Evolutionary conservation across 2,888 invertebrate species (phyloP), one percentile per base, ranked within the genome.

Genomic region (Boloria selene): DNA sequence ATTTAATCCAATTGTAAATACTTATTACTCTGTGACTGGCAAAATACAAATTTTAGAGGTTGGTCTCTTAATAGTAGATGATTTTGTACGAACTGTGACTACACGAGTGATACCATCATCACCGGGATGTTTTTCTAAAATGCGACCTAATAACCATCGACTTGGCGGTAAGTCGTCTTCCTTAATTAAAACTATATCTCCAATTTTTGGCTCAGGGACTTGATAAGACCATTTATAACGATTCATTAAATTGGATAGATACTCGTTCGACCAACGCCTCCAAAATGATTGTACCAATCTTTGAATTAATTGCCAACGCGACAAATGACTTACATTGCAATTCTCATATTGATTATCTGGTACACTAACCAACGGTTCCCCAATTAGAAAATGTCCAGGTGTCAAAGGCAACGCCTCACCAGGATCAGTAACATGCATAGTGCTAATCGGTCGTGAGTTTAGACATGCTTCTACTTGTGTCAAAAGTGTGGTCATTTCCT

Each of bases 401-500:
- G 71, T 74, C 31, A 72, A 61, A 6, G 67, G 64, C 6, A 38
- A 26, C 0, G 53, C 50, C 17, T 68, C 69, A n/a, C 53, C 64
- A n/a, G 65, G 62, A 18, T 67, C 64, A 22, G 18, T 44, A 49
- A 58, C 14, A 18, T 50, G 18, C 6, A 69, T 53, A 10, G 31
- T n/a, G 52, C 17, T 56, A 14, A 67, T 17, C 50, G 73, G 73
- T 6, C 76, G 60, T 1, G 74, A 76, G 62, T 75, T 75, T 0
- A 74, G 55, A 50, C 73, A 74, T 10, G 74, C 72, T 62, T 74
- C 75, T 38, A 74, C 68, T 49, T 75, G 73, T 10, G 52, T 55
- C 14, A 71, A 17, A 1, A 73, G 53, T 0, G 73, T 75, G 6
- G 60, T 45, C n/a, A 72, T 47, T 58, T 73, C 74, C 51, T 74